These are phyloP conservation scores for Dryobates pubescens DNA, from an alignment of 2,797 vertebrate genomes.

Conservation along the genomic window DNA sequence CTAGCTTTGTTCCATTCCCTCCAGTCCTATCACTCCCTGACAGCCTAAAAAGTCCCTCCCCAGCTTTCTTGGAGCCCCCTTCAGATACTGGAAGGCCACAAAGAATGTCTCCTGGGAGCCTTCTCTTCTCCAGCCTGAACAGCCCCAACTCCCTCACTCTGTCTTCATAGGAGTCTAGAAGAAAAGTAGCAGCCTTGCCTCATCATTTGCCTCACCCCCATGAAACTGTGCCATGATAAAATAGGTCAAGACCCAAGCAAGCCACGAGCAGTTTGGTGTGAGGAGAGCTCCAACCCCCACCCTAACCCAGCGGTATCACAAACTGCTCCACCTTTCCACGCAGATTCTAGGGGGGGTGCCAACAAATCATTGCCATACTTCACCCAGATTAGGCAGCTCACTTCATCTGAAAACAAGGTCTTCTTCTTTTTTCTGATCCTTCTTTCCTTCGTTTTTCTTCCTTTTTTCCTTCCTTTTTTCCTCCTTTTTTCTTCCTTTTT, in stretches of 20 bases:
- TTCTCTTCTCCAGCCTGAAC: too few relatives aligned
- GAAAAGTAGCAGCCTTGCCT: slow-evolving; percentile 50
- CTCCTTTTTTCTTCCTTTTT: too few relatives aligned
- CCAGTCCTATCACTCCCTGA: too few relatives aligned
- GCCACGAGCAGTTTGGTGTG: not conserved
- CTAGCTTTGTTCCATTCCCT: too few relatives aligned
- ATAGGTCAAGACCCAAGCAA: not conserved
- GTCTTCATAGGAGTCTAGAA: not conserved
- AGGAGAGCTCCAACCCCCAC: not conserved
- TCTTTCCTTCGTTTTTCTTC: too few relatives aligned
- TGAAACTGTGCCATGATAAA: slow-evolving; percentile 31
- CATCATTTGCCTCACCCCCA: not conserved
- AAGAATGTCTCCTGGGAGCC: too few relatives aligned
- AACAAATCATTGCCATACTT: not conserved
- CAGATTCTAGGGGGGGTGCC: not conserved
- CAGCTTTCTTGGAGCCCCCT: too few relatives aligned
- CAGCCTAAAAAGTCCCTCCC: too few relatives aligned
- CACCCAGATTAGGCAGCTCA: not conserved
- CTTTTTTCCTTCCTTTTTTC: too few relatives aligned
- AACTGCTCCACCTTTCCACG: slow-evolving; percentile 1
- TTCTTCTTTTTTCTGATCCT: too few relatives aligned
- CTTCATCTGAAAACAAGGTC: not conserved
- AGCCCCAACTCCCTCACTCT: too few relatives aligned
- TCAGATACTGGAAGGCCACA: too few relatives aligned
- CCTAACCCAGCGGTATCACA: not conserved